These are phyloP conservation scores for Cichlasoma orientale DNA, from an alignment of 2,797 vertebrate genomes.

Conservation along the genomic window DNA sequence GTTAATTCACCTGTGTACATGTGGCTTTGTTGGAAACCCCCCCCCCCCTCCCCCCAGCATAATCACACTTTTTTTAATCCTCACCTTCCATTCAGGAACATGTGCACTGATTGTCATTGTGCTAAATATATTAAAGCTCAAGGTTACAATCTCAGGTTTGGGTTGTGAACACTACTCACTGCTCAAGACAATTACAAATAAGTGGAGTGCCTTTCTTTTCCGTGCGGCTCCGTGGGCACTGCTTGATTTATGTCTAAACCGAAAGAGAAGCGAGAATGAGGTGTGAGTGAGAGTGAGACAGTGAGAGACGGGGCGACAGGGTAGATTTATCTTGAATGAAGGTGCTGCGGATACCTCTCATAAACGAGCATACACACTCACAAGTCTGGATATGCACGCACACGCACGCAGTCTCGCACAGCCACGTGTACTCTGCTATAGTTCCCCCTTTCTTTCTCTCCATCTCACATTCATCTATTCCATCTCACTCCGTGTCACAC, in stretches of 20 bases:
- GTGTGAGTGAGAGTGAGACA: conserved; percentile 33
- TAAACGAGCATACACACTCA: conserved; percentile 38
- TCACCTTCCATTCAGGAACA: conserved; percentile 38
- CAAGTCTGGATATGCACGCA: not conserved
- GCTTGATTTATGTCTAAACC: conserved; percentile 46
- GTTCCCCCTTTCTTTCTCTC: conserved; percentile 52
- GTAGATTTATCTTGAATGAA: conserved; percentile 61
- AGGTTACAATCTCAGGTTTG: conserved; percentile 55
- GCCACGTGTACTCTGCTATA: conserved; percentile 60
- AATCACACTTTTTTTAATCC: conserved; percentile 47
- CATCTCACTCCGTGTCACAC: conserved; percentile 59
- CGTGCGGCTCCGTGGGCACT: not conserved
- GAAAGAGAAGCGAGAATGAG: conserved; percentile 44
- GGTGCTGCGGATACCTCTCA: conserved; percentile 48
- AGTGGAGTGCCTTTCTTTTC: conserved; percentile 18
- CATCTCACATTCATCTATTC: conserved; percentile 73
- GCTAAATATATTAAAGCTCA: conserved; percentile 60
- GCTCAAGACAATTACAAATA: conserved; percentile 49
- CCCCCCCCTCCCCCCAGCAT: not conserved
- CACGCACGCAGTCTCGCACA: conserved; percentile 24
- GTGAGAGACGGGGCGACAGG: conserved; percentile 13
- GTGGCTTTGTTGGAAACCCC: conserved; percentile 14
- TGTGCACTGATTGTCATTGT: conserved; percentile 42
- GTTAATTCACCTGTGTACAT: conserved; percentile 62
- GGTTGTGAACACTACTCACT: conserved; percentile 1